Percentiles rank a stretch among this genome's conserved stretches.
Evolutionary conservation across 2,113 vertebrate species (phyloP).

Genomic region (Hiodon tergisus): DNA sequence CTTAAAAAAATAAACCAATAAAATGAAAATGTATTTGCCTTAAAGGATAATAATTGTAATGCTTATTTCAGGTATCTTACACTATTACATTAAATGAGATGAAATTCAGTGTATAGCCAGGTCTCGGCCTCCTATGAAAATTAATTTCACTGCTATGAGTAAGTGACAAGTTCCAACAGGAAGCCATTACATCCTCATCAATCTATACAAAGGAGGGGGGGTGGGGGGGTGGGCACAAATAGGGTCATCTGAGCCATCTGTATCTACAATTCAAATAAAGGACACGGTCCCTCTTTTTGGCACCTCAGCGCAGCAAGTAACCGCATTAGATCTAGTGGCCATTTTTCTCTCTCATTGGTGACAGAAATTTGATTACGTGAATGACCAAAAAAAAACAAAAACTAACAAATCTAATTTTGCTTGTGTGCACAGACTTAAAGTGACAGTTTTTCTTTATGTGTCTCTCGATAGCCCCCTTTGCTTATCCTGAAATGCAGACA

Average conservation of each 20-base stretch:
- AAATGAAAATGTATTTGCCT: no score
- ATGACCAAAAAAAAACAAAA: constrained; percentile 73
- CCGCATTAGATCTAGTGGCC: constrained; percentile 74
- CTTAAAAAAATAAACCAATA: no score
- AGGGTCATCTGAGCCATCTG: constrained; percentile 21
- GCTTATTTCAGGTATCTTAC: no score
- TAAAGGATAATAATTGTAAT: no score
- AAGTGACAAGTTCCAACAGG: constrained; percentile 18
- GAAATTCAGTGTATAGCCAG: not conserved
- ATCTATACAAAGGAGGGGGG: not conserved
- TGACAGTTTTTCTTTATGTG: constrained; percentile 64
- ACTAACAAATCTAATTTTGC: constrained; percentile 79
- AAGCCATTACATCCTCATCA: constrained; percentile 17
- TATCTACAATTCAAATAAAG: constrained; percentile 39
- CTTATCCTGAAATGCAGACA: constrained; percentile 20
- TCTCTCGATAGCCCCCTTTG: constrained; percentile 9
- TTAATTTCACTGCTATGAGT: not conserved
- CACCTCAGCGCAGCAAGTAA: constrained; percentile 64
- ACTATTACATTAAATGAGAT: not conserved
- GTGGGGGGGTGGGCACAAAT: constrained; percentile 26
- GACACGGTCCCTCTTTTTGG: constrained; percentile 62
- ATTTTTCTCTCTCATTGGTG: constrained; percentile 76
- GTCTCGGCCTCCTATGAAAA: constrained; percentile 7
- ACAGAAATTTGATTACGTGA: constrained; percentile 77
- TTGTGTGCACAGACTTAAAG: constrained; percentile 65